phyloP scores from a whole-genome alignment of 1,140 invertebrate genomes.

The Pantala flavescens region DNA sequence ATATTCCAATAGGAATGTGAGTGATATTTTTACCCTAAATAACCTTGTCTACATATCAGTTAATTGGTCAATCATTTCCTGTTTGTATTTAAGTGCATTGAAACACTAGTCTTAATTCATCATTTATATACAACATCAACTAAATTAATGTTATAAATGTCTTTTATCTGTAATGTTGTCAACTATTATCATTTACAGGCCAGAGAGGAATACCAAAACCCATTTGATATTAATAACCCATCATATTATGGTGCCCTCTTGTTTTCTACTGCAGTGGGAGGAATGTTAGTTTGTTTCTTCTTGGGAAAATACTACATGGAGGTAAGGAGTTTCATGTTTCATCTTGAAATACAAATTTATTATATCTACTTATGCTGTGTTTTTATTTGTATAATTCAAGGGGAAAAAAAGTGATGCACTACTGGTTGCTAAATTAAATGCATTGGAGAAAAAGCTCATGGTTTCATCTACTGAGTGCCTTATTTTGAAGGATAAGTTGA shows the following conservation, averaged over 20 bases:
- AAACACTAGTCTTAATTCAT: too few relatives aligned
- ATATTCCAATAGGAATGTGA: too few relatives aligned
- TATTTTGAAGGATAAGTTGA: background rate
- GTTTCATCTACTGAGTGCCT: background rate
- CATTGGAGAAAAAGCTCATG: background rate
- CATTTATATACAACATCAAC: too few relatives aligned
- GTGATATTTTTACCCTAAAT: too few relatives aligned
- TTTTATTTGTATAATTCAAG: too few relatives aligned
- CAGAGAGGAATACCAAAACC: too few relatives aligned
- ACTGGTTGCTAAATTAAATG: background rate
- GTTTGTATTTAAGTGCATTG: too few relatives aligned
- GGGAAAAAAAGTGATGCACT: background rate
- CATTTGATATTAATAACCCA: background rate
- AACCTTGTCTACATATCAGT: too few relatives aligned
- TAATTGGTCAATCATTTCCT: too few relatives aligned
- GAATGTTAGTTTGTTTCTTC: background rate
- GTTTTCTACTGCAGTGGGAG: background rate
- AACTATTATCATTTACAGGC: too few relatives aligned
- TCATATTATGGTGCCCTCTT: background rate
- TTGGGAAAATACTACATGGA: background rate
- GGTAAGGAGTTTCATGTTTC: background rate
- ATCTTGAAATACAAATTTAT: background rate
- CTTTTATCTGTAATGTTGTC: too few relatives aligned
- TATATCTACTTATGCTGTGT: background rate
- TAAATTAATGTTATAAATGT: too few relatives aligned